Percentiles rank a stretch among this genome's conserved stretches.
Conservation (phyloP, 1,140 invertebrate genomes). For the Mizuhopecten yessoensis region DNA sequence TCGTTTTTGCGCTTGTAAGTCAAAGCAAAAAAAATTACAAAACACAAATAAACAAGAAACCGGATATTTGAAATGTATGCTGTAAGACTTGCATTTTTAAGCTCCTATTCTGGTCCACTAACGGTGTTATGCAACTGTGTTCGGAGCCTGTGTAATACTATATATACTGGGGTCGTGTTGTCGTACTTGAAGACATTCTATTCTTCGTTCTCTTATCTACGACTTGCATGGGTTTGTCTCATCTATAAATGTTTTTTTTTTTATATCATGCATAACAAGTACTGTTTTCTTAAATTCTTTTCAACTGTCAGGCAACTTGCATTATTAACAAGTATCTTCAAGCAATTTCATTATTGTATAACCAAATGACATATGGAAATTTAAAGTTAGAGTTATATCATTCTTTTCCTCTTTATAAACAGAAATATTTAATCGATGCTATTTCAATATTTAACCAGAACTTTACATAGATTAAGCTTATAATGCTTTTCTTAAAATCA, state of each 20-base stretch:
- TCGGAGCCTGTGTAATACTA: background rate
- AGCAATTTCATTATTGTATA: background rate
- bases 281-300: background rate
- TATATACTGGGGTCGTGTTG: background rate
- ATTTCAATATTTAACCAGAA: too few relatives aligned
- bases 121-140: background rate
- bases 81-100: too few relatives aligned
- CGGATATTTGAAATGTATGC: too few relatives aligned
- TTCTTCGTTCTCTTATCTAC: background rate
- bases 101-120: too few relatives aligned
- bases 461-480: background rate
- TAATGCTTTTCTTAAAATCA: background rate
- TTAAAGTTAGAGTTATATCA: too few relatives aligned
- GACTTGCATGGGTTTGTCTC: background rate
- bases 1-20: too few relatives aligned
- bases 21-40: too few relatives aligned
- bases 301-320: background rate
- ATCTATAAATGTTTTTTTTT: background rate
- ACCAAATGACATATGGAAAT: too few relatives aligned
- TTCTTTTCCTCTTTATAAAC: too few relatives aligned
- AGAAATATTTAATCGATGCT: too few relatives aligned
- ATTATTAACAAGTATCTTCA: background rate
- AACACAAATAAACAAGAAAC: too few relatives aligned
- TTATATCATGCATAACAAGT: background rate
- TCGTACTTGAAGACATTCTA: background rate